Evolutionary conservation across 2,113 vertebrate genomes (phyloP).

Genomic region (Thomomys bottae): DNA sequence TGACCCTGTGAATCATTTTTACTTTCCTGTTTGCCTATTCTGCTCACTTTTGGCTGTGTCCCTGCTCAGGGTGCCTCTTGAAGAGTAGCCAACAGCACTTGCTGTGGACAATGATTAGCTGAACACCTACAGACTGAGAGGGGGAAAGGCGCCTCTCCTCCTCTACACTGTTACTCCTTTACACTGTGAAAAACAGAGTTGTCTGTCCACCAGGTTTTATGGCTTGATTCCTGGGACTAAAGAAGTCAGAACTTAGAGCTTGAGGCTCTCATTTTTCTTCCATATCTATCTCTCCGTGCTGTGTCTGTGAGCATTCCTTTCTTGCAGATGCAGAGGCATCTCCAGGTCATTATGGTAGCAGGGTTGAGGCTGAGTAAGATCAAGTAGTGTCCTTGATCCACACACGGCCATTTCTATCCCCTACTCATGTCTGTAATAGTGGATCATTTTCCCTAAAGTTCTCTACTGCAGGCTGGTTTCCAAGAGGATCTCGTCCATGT

Average conservation of each 20-base stretch:
- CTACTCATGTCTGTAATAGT: too few relatives aligned
- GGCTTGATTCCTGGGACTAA: background rate
- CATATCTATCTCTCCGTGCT: background rate
- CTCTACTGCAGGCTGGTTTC: background rate
- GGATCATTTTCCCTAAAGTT: background rate
- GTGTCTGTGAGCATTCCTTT: background rate
- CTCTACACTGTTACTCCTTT: background rate
- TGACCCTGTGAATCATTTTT: background rate
- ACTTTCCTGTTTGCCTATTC: background rate
- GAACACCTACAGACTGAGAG: background rate
- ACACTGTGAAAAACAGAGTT: background rate
- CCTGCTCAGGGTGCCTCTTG: background rate
- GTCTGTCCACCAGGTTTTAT: background rate
- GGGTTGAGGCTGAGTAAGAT: rapidly evolving
- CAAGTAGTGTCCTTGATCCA: too few relatives aligned
- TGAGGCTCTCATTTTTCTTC: too few relatives aligned
- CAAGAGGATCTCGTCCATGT: background rate
- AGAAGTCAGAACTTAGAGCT: too few relatives aligned
- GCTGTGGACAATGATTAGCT: background rate
- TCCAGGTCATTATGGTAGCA: background rate
- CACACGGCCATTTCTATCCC: background rate
- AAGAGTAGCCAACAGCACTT: background rate
- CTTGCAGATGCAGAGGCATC: too few relatives aligned
- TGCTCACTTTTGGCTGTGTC: background rate
- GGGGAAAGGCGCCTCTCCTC: background rate